These are phyloP conservation scores for Cantharis rustica DNA, from an alignment of 2,888 invertebrate genomes.

Conservation along the genomic window DNA sequence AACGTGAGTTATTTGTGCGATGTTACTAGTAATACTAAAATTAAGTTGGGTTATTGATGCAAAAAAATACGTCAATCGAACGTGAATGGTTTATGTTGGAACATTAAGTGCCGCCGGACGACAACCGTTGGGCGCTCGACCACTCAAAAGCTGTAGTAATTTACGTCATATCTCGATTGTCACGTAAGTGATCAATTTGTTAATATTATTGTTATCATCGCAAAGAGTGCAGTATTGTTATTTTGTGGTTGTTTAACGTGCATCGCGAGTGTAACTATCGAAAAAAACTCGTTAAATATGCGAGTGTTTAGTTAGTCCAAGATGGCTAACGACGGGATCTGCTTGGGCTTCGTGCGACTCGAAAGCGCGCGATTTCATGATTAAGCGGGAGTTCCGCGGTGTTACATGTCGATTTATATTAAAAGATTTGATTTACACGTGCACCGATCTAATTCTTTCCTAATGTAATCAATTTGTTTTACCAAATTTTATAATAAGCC, in stretches of 20 bases:
- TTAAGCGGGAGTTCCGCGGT: slow-evolving; percentile 19
- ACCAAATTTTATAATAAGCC: slow-evolving; percentile 3
- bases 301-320: slow-evolving; percentile 46
- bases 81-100: slow-evolving; percentile 34
- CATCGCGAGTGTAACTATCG: slow-evolving; percentile 54
- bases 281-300: slow-evolving; percentile 55
- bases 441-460: slow-evolving; percentile 10
- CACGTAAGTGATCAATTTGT: slow-evolving; percentile 42
- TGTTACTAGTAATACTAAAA: background rate
- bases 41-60: slow-evolving; percentile 3
- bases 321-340: slow-evolving; percentile 56
- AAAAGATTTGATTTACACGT: slow-evolving; percentile 11
- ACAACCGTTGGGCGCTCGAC: slow-evolving; percentile 38
- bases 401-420: slow-evolving; percentile 19
- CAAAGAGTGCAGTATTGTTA: slow-evolving; percentile 32
- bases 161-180: slow-evolving; percentile 42
- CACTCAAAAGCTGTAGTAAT: slow-evolving; percentile 37
- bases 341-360: slow-evolving; percentile 26
- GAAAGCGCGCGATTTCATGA: slow-evolving; percentile 21
- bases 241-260: slow-evolving; percentile 33
- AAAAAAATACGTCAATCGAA: slow-evolving; percentile 22
- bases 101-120: slow-evolving; percentile 47
- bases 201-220: slow-evolving; percentile 36
- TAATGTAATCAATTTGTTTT: slow-evolving; percentile 11
- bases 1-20: slow-evolving; percentile 2